Base-by-base conservation (phyloP, 2,888 invertebrate genomes). In the Smittia aterrima region DNA sequence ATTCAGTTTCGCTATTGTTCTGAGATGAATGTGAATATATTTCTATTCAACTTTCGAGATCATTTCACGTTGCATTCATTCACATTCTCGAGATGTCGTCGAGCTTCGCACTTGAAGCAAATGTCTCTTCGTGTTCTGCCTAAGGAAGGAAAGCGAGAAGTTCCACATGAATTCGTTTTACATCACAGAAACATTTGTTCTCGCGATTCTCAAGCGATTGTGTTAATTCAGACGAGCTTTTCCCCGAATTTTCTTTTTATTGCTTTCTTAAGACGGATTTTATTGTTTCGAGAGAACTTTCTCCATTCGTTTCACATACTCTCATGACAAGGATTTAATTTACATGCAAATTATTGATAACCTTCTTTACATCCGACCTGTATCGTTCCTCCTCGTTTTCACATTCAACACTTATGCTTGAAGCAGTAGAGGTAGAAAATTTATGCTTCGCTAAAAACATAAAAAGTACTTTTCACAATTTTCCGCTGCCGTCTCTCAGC, bases 311-410 rank as follows among this genome's bases (percentile, higher is more conserved):
- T 62, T 20, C 66, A 32, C 32, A 27, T 66, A 32, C 32, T 66
- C 32, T 7, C 66, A 66, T 32, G 66, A 66, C 32, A 27, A 32
- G 66, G 66, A 66, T 66, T 66, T 66, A 25, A 66, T 66, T 47
- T 68, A 20, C 9, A 68, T 47, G 47, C 24, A 47, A 67, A 68
- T 13, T 68, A 68, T 47, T 68, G 47, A 47, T 24, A 24, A 22
- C 58, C n/a, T 22, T 58, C 58, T 22, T n/a, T n/a, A 6, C 7
- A 20, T 22, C 22, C 22, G 3, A 58, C 22, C 20, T 58, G 20
- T 6, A 47, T 47, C 47, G 47, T 7, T 38, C 47, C 20, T n/a
- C 25, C 9, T 64, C 64, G 24, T 2, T 67, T 67, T 18, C 40
- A 38, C 18, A 67, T 27, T 64, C 58, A 27, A 6, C 27, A 24